Conservation (phyloP, 2,888 invertebrate genomes). For the Anoplius nigerrimus region DNA sequence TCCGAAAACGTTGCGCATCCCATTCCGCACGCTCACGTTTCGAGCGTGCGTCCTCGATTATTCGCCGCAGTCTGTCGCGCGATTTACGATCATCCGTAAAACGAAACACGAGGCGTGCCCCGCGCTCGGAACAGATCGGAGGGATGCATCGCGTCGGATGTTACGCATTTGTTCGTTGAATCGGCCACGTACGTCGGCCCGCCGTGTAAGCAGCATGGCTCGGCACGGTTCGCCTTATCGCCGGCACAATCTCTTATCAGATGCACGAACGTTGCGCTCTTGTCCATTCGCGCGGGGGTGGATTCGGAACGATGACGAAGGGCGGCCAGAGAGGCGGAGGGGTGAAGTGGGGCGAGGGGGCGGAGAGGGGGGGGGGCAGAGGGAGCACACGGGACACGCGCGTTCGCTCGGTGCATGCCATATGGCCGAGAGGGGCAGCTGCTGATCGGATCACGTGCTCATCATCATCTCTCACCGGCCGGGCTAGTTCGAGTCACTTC, state of each 20-base stretch:
- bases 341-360: conserved; percentile 8
- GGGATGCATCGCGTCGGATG: too few relatives aligned
- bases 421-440: conserved; percentile 68
- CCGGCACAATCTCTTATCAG: conserved; percentile 64
- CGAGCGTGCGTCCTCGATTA: too few relatives aligned
- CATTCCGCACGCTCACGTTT: too few relatives aligned
- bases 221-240: conserved; percentile 49
- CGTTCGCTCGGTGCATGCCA: conserved; percentile 61
- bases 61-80: too few relatives aligned
- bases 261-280: conserved; percentile 35
- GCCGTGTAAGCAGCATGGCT: conserved; percentile 34
- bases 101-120: too few relatives aligned
- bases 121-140: too few relatives aligned
- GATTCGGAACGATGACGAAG: conserved; percentile 17
- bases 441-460: conserved; percentile 61
- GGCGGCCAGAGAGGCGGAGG: conserved; percentile 25
- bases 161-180: conserved; percentile 47
- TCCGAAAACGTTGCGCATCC: too few relatives aligned
- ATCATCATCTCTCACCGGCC: conserved; percentile 42
- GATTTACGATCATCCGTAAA: too few relatives aligned
- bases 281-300: conserved; percentile 51
- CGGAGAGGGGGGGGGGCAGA: conserved; percentile 7
- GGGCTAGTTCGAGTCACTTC: conserved; percentile 40
- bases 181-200: conserved; percentile 7
- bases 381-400: conserved; percentile 16